Conservation (phyloP, 2,797 vertebrate genomes). For the Chrysocyon brachyurus region DNA sequence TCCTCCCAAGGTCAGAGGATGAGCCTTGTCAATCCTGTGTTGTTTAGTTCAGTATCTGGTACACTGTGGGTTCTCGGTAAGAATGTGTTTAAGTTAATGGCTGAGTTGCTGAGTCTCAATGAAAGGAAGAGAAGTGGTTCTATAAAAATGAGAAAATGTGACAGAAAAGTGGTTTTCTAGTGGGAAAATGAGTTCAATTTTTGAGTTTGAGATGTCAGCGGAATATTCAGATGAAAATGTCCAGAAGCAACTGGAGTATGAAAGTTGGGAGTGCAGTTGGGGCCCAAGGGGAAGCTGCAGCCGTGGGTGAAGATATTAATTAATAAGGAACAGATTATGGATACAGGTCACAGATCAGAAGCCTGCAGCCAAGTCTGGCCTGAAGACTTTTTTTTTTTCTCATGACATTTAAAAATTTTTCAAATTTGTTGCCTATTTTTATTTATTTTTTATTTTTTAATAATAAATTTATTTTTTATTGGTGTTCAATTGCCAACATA, state of each 20-base stretch:
- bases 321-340: not conserved
- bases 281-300: not conserved
- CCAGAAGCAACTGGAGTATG: not conserved
- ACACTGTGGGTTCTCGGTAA: not conserved
- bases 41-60: not conserved
- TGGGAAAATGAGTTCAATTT: not conserved
- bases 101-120: not conserved
- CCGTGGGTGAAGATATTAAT: not conserved
- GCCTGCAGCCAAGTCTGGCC: not conserved
- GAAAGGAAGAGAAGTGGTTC: not conserved
- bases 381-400: too few species aligned
- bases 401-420: not conserved
- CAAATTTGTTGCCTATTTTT: not conserved
- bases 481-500: too few species aligned
- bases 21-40: not conserved
- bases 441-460: too few species aligned
- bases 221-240: not conserved
- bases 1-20: not conserved
- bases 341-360: not conserved
- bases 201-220: not conserved
- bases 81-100: not conserved
- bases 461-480: too few species aligned
- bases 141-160: not conserved
- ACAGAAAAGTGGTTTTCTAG: constrained; percentile 18
- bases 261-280: not conserved